phyloP scores from a whole-genome alignment of 2,797 vertebrate genomes.

The Rhynchonycteris naso region DNA sequence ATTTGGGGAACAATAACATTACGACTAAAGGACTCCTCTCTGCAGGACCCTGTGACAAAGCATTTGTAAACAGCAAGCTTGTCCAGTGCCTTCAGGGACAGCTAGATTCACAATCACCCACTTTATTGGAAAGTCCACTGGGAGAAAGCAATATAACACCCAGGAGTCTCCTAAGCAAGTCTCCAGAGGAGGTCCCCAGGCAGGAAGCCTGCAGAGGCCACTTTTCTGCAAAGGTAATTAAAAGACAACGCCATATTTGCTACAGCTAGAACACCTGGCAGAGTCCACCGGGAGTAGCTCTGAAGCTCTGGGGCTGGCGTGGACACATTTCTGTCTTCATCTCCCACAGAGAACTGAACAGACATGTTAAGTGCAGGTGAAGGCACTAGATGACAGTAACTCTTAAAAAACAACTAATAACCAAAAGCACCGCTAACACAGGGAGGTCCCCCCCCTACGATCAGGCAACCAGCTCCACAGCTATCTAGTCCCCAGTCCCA shows the following conservation, averaged over 20 bases:
- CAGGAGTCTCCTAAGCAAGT: rapidly evolving
- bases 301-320: background rate
- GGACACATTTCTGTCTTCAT: rapidly evolving
- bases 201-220: background rate
- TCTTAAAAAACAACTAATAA: too few species aligned
- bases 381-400: rapidly evolving
- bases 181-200: rapidly evolving
- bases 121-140: rapidly evolving
- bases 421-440: too few species aligned
- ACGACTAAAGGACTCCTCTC: background rate
- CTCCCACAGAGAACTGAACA: background rate
- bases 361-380: rapidly evolving
- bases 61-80: background rate
- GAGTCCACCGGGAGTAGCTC: background rate
- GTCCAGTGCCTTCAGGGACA: background rate
- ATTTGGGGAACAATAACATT: rapidly evolving
- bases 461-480: background rate
- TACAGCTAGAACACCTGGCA: rapidly evolving
- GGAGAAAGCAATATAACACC: background rate
- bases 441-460: background rate
- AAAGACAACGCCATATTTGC: rapidly evolving
- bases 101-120: rapidly evolving
- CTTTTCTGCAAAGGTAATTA: background rate
- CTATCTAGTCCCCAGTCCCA: background rate
- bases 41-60: rapidly evolving